Evolutionary conservation across 2,888 invertebrate genomes (phyloP).

Genomic region (Asteroscopus sphinx): DNA sequence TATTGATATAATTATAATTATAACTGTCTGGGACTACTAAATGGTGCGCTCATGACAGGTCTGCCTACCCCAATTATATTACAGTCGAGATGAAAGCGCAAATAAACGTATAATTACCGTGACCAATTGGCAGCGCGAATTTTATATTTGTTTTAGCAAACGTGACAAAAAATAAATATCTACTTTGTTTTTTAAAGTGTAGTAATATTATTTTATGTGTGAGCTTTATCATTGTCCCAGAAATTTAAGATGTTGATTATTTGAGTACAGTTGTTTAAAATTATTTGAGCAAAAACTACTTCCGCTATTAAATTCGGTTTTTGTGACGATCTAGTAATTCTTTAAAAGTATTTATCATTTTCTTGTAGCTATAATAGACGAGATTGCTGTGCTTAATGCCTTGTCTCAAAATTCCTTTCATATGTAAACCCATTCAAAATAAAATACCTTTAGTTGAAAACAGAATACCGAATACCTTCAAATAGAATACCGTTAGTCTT

Average conservation of each 20-base stretch:
- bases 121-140: slow-evolving; percentile 22
- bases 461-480: no score
- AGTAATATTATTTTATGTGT: slow-evolving; percentile 6
- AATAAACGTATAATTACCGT: slow-evolving; percentile 56
- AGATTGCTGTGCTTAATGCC: no score
- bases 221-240: slow-evolving; percentile 20
- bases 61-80: slow-evolving; percentile 67
- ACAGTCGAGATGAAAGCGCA: slow-evolving; percentile 60
- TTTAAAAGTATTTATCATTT: no score
- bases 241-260: slow-evolving; percentile 2
- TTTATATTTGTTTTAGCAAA: slow-evolving; percentile 6
- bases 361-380: no score
- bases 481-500: no score
- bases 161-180: background rate
- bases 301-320: background rate
- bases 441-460: no score
- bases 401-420: no score
- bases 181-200: background rate
- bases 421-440: no score
- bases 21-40: slow-evolving; percentile 50
- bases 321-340: background rate
- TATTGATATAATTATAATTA: slow-evolving; percentile 43
- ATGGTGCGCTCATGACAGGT: slow-evolving; percentile 54
- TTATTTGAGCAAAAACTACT: background rate
- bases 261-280: background rate